Percentiles rank a stretch among this genome's conserved stretches.
These are phyloP conservation scores for Oscheius myriophilus DNA, from an alignment of 2,888 invertebrate species.

Conservation along the genomic window DNA sequence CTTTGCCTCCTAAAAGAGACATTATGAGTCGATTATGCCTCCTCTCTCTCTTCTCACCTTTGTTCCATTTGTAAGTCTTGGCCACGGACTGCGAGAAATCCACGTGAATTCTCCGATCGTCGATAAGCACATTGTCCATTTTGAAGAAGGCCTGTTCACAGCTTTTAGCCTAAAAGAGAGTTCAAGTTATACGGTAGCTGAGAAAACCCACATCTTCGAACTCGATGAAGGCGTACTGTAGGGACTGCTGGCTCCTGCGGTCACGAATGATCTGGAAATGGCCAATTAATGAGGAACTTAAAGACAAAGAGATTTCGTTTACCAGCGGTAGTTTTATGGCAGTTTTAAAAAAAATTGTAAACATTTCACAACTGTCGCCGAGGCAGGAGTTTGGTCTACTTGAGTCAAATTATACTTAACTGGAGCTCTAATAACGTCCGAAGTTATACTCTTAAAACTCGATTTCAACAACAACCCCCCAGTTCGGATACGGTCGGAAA, in stretches of 20 bases:
- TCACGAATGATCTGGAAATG: slow-evolving; percentile 80
- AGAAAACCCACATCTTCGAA: slow-evolving; percentile 79
- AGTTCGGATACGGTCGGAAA: too few relatives aligned
- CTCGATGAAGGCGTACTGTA: slow-evolving; percentile 99
- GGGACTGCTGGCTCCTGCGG: slow-evolving; percentile 87
- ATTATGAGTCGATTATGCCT: too few relatives aligned
- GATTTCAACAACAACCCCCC: too few relatives aligned
- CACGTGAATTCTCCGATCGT: slow-evolving; percentile 97
- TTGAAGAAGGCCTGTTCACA: slow-evolving; percentile 99
- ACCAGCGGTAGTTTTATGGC: too few relatives aligned
- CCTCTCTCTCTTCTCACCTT: slow-evolving; percentile 6
- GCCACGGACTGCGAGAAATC: slow-evolving; percentile 99
- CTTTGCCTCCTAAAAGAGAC: neutral
- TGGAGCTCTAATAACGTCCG: too few relatives aligned
- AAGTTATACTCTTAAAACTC: too few relatives aligned
- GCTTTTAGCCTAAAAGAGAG: slow-evolving; percentile 71
- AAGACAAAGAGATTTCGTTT: too few relatives aligned
- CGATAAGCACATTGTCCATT: slow-evolving; percentile 99
- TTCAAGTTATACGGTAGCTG: neutral
- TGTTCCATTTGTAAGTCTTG: slow-evolving; percentile 74
- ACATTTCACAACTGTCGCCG: too few relatives aligned
- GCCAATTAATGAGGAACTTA: too few relatives aligned
- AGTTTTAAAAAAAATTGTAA: too few relatives aligned
- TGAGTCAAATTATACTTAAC: too few relatives aligned
- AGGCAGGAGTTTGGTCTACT: too few relatives aligned